Evolutionary conservation across 1,140 invertebrate species (phyloP), one percentile per base, ranked within the genome.

Genomic region (Sarcophaga bullata): DNA sequence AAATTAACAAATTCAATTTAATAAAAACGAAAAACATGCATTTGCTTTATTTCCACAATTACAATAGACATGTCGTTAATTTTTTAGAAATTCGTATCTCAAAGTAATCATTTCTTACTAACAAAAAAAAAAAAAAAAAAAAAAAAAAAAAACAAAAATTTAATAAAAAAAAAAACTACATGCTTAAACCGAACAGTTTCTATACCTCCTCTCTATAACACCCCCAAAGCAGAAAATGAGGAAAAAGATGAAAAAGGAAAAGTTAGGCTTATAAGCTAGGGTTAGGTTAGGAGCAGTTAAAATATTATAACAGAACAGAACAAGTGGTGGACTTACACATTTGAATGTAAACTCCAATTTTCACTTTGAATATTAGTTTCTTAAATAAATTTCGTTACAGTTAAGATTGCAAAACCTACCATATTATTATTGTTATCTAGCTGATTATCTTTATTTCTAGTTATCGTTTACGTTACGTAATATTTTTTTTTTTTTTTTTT

Each of bases 61-160:
- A 62, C 46, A 73, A 46, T 6, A 82, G 58, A 80, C 47, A 54
- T 73, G 88, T 89, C 87, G 87, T 85, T 85, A 83, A 81, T 88
- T 86, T 81, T 86, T 19, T 80, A 89, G 88, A 89, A 89, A 87
- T 81, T 89, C 88, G 83, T 83, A 83, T 83, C 83, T 83, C 83
- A 83, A 83, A 78, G 50, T 81, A 62, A 50, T 78, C 75, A 78
- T 19, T 50, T 25, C 62, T 25, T 25, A 72, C n/a, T 11, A 17
- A 6, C n/a, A 72, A 62, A 10, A 15, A 54, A 62, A 8, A 0
- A 62, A 62, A 62, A 0, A 62, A 15, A 62, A n/a, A 17, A 72
- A 62, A 3, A 62, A 62, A 62, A 72, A 52, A 15, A 19, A 50
- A 76, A 68, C 62, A 19, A 0, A n/a, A n/a, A 17, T 7, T 19